phyloP scores from a whole-genome alignment of 2,113 vertebrate species.

The Rhinogobius similis region DNA sequence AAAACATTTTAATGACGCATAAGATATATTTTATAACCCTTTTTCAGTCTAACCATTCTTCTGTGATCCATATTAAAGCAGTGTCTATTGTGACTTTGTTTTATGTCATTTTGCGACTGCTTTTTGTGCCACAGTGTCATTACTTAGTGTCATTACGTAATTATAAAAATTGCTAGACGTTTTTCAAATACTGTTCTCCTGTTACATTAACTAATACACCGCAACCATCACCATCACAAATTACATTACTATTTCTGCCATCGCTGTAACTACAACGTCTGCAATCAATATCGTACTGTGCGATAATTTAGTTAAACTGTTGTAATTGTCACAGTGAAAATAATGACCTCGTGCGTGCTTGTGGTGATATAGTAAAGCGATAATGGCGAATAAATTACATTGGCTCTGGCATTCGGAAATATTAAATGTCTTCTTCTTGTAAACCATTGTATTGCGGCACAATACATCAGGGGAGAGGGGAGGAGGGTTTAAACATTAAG shows the following conservation, averaged over 20 bases:
- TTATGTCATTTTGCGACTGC: too few species aligned
- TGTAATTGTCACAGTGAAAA: constrained; percentile 54
- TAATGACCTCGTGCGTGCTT: constrained; percentile 27
- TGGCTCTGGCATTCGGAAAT: constrained; percentile 51
- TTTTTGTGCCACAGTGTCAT: too few species aligned
- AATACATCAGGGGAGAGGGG: constrained; percentile 4
- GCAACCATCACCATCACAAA: neutral
- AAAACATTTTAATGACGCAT: too few species aligned
- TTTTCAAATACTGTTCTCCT: too few species aligned
- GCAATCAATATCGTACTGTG: neutral
- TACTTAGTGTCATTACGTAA: too few species aligned
- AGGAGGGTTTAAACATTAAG: constrained; percentile 55
- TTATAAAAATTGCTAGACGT: too few species aligned
- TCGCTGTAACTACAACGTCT: neutral
- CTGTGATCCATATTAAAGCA: too few species aligned
- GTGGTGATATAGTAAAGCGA: constrained; percentile 35
- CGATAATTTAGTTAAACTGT: constrained; percentile 31
- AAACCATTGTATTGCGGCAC: constrained; percentile 25
- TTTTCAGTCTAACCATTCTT: too few species aligned
- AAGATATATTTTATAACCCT: too few species aligned
- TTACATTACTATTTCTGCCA: neutral
- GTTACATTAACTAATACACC: neutral
- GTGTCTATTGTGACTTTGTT: too few species aligned
- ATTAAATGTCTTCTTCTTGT: constrained; percentile 58
- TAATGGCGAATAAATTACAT: constrained; percentile 60